Percentiles rank a stretch among this genome's conserved stretches.
Conservation (phyloP, 2,797 vertebrate species). For the Labroides dimidiatus region DNA sequence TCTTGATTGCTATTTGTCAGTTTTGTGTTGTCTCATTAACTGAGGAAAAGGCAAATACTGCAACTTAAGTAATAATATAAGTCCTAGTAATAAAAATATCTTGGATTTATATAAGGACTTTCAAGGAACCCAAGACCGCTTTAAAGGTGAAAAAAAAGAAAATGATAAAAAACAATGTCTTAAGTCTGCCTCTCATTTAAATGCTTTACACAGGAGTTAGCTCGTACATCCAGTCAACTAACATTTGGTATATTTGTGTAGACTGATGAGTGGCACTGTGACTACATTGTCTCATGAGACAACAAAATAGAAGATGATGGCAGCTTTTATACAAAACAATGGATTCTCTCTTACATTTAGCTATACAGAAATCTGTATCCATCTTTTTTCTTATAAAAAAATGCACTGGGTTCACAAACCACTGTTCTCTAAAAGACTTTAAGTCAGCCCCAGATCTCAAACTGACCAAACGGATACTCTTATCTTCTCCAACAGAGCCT, state of each 20-base stretch:
- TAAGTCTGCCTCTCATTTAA: no score
- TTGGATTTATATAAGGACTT: no score
- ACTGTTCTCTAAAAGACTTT: not conserved
- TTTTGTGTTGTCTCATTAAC: not conserved
- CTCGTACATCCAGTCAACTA: not conserved
- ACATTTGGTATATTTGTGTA: not conserved
- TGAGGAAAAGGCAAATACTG: not conserved
- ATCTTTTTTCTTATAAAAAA: no score
- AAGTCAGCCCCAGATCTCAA: not conserved
- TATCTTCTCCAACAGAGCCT: slow-evolving; percentile 19
- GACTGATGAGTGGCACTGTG: not conserved
- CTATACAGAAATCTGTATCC: not conserved
- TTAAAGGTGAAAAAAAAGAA: no score
- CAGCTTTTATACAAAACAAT: not conserved
- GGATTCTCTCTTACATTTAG: not conserved
- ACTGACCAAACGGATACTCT: not conserved
- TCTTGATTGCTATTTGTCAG: not conserved
- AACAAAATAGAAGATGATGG: not conserved
- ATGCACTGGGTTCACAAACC: no score
- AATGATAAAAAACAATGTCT: no score
- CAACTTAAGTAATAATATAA: not conserved
- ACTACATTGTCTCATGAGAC: not conserved
- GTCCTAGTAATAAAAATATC: no score
- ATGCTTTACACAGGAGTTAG: not conserved
- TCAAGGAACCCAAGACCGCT: no score